These are phyloP conservation scores for Ailurus styani DNA, from an alignment of 2,113 vertebrate species.

Conservation along the genomic window DNA sequence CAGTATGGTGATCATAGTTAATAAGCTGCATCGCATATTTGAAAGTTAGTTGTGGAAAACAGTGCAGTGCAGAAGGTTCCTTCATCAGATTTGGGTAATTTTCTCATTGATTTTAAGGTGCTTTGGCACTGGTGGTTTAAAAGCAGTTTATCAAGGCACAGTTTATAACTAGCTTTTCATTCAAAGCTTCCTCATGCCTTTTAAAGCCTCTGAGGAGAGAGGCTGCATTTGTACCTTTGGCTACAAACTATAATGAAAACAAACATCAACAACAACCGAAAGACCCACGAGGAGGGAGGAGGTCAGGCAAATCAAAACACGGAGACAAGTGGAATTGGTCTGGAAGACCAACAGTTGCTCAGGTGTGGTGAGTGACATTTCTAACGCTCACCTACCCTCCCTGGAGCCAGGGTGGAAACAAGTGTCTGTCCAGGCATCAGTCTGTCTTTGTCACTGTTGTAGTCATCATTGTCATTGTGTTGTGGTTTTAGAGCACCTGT, in stretches of 20 bases:
- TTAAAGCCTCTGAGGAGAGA: neutral
- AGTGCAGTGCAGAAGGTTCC: neutral
- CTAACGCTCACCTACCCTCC: neutral
- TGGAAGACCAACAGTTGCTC: neutral
- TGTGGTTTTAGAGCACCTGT: neutral
- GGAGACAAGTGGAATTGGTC: neutral
- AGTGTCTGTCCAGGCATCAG: accelerated
- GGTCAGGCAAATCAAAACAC: neutral
- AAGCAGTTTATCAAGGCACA: neutral
- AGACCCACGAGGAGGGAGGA: neutral
- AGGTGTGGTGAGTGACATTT: neutral
- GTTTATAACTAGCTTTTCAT: neutral
- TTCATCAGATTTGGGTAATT: neutral
- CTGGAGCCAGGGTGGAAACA: too few species aligned
- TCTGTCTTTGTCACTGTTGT: neutral
- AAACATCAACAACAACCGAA: neutral
- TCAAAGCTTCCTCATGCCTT: neutral
- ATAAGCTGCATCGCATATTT: neutral
- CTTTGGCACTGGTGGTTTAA: neutral
- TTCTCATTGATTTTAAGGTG: neutral
- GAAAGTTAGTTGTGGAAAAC: neutral
- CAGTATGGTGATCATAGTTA: neutral
- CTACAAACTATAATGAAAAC: neutral
- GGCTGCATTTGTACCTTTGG: neutral
- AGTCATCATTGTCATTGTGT: neutral